Base-by-base conservation (phyloP, 2,113 vertebrate species). In the Gymnobelideus leadbeateri region DNA sequence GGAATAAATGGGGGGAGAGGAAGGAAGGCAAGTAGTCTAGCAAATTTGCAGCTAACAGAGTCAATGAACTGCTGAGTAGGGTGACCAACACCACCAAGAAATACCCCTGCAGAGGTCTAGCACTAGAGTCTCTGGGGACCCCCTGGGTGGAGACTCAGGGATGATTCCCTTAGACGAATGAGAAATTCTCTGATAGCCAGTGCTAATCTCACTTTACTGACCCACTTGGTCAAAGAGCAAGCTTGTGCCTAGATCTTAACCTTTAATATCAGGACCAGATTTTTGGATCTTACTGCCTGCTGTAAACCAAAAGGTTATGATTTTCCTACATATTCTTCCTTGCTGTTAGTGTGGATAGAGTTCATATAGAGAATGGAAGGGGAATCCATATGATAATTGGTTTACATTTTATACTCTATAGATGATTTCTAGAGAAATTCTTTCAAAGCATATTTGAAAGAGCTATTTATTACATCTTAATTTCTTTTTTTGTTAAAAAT, bases 381-480 rank as follows among this genome's bases (percentile, higher is more conserved):
- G 68, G 68, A 84, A 43, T 7, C n/a, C n/a, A 84, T 84, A 84
- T 84, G 16, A 5, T 43, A 84, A 84, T 84, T 84, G n/a, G 68
- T 84, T 84, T 84, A 8, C 19, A 84, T 84, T 84, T 84, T 84
- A 43, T 84, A 43, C 61, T 94, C 92, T 91, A 8, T 23, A n/a
- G 77, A 51, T 92, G 19, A 47, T 89, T 92, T 91, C 89, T 14
- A n/a, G 89, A 93, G 7, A 93, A 95, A 43, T 23, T 94, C n/a
- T 31, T 37, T n/a, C 6, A 68, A 28, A 91, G 26, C 24, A 16
- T 77, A 46, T 94, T 95, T 68, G 50, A 84, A 93, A 92, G 92
- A 61, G 24, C 51, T 51, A 61, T 5, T 89, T 1, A n/a, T 14
- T 54, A 51, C 52, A 84, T 54, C 91, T 31, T 37, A 10, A 14